These are phyloP conservation scores for Pogonus chalceus DNA, from an alignment of 1,140 invertebrate species.

Conservation along the genomic window DNA sequence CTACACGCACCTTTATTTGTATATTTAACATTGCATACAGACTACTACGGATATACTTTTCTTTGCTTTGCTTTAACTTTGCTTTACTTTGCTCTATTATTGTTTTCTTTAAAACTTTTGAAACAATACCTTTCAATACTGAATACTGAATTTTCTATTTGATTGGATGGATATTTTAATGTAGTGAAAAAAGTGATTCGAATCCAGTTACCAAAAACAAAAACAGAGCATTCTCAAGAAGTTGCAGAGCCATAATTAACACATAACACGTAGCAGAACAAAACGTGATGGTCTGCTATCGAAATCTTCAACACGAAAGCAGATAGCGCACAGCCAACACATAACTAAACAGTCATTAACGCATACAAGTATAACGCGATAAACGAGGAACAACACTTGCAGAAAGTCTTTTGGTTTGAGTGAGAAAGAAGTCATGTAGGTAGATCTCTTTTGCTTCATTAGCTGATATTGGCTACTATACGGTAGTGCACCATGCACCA, in stretches of 20 bases:
- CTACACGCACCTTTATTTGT: not conserved
- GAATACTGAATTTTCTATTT: too few relatives aligned
- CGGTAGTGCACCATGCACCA: not conserved
- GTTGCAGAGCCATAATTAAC: not conserved
- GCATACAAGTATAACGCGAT: not conserved
- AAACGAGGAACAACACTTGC: not conserved
- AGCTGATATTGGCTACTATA: not conserved
- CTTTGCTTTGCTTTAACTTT: too few relatives aligned
- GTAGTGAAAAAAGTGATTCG: too few relatives aligned
- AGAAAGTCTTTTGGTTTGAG: not conserved
- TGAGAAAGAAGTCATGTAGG: not conserved
- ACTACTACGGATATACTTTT: too few relatives aligned
- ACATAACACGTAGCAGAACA: not conserved
- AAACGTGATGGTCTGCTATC: not conserved
- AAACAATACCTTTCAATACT: too few relatives aligned
- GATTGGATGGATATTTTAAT: too few relatives aligned
- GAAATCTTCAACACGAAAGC: not conserved
- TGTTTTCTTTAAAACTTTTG: too few relatives aligned
- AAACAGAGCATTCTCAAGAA: too few relatives aligned
- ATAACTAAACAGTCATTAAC: constrained; percentile 1
- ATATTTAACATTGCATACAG: too few relatives aligned
- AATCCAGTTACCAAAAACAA: too few relatives aligned
- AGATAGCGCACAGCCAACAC: not conserved
- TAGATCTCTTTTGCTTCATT: not conserved
- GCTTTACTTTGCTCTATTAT: too few relatives aligned